A percentile compares a stretch with the other conserved stretches of the same genome.
phyloP scores from a whole-genome alignment of 2,888 invertebrate genomes.

The Cephus spinipes region DNA sequence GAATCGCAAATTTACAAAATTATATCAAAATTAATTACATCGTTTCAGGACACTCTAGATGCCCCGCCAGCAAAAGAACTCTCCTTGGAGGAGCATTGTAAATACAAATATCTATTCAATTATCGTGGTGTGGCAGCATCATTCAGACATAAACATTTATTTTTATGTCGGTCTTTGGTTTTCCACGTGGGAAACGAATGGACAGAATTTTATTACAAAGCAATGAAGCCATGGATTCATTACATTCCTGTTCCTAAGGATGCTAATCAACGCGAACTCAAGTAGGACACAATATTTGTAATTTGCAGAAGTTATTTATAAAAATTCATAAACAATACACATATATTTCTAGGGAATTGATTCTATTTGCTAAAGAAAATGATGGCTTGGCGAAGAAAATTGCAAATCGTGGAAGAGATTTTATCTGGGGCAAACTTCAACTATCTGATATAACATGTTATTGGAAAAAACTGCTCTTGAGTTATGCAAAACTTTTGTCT shows the following conservation, averaged over 20 bases:
- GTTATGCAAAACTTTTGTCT: constrained; percentile 80
- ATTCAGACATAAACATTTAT: constrained; percentile 95
- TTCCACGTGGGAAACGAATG: constrained; percentile 95
- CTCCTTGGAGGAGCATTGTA: constrained; percentile 91
- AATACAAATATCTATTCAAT: constrained; percentile 94
- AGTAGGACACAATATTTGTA: constrained; percentile 58
- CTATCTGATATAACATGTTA: constrained; percentile 88
- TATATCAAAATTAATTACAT: background rate
- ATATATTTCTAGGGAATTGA: constrained; percentile 68
- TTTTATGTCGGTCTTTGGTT: constrained; percentile 91
- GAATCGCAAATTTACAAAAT: background rate
- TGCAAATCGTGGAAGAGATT: constrained; percentile 83
- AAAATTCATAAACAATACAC: background rate
- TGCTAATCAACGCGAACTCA: constrained; percentile 77
- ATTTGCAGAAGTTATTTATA: background rate
- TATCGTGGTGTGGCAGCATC: constrained; percentile 97
- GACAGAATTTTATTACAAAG: constrained; percentile 94
- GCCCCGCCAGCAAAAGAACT: constrained; percentile 87
- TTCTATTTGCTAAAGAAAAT: constrained; percentile 82
- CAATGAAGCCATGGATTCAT: constrained; percentile 94
- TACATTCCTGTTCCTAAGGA: constrained; percentile 85
- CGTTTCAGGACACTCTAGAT: constrained; percentile 83
- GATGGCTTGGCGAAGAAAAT: constrained; percentile 82
- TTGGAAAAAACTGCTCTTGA: constrained; percentile 82
- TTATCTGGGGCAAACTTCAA: constrained; percentile 85